Conservation (phyloP, 2,797 vertebrate genomes). For the Distichodus sexfasciatus region DNA sequence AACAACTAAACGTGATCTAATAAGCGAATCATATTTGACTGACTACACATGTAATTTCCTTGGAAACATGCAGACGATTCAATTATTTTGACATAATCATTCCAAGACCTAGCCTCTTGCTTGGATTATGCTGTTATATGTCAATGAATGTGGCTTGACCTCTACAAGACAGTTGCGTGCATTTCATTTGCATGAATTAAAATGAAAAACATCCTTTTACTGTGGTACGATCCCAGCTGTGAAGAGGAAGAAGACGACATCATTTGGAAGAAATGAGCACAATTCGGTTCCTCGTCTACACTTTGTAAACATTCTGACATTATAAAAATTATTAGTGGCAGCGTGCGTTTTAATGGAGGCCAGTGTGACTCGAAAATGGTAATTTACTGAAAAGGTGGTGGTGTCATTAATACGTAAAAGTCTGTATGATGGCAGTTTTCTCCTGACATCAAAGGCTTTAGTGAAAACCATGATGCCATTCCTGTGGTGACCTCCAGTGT, state of each 20-base stretch:
- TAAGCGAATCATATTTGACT: neutral
- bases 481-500: conserved; percentile 18
- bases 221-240: conserved; percentile 20
- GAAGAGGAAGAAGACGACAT: neutral
- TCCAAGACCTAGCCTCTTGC: neutral
- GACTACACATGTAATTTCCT: conserved; percentile 2
- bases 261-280: conserved; percentile 2
- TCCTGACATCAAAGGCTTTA: conserved; percentile 11
- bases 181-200: conserved; percentile 6
- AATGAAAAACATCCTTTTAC: conserved; percentile 4
- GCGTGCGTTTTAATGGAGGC: conserved; percentile 12
- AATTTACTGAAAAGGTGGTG: neutral
- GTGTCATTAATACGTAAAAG: conserved; percentile 10
- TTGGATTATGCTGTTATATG: neutral
- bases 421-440: conserved; percentile 9
- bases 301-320: conserved; percentile 1
- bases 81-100: neutral
- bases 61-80: neutral
- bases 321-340: conserved; percentile 13
- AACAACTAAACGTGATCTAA: neutral
- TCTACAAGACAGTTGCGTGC: conserved; percentile 14
- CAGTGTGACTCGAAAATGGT: conserved; percentile 15
- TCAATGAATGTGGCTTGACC: conserved; percentile 16
- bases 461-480: conserved; percentile 15
- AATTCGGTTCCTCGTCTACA: neutral